A percentile compares a stretch with the other conserved stretches of the same genome.
phyloP scores from a whole-genome alignment of 2,888 invertebrate genomes.

The Scaptomyza polygonia region DNA sequence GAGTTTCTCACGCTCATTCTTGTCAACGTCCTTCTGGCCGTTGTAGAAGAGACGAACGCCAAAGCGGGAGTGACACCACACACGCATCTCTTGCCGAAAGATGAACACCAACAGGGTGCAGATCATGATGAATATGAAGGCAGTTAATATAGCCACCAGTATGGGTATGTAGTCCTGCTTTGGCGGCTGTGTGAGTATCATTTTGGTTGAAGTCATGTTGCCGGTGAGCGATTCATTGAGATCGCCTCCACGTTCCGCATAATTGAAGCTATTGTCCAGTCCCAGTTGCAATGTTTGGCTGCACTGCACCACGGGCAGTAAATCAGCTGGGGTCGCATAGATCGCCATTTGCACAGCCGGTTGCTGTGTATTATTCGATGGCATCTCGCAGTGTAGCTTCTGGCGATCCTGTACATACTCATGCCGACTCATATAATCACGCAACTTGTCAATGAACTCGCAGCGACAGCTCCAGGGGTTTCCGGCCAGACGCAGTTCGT shows the following conservation, averaged over 20 bases:
- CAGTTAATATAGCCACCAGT: conserved; percentile 90
- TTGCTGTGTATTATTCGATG: conserved; percentile 77
- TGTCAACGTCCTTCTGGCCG: conserved; percentile 90
- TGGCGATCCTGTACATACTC: conserved; percentile 90
- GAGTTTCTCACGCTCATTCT: conserved; percentile 92
- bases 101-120: conserved; percentile 91
- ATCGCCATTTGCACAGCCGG: conserved; percentile 71
- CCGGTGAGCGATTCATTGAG: conserved; percentile 83
- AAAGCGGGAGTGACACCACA: conserved; percentile 94
- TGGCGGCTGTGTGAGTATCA: conserved; percentile 83
- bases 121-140: conserved; percentile 90
- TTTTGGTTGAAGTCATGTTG: conserved; percentile 89
- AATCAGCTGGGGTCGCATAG: conserved; percentile 64
- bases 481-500: conserved; percentile 89
- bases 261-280: conserved; percentile 56
- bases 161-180: conserved; percentile 93
- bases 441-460: conserved; percentile 91
- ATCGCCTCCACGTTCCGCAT: conserved; percentile 54
- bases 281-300: conserved; percentile 70
- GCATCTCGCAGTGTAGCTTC: conserved; percentile 88
- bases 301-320: conserved; percentile 76
- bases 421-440: conserved; percentile 91
- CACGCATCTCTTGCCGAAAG: conserved; percentile 92
- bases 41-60: conserved; percentile 91
- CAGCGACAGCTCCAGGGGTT: conserved; percentile 96